A percentile compares a stretch with the other conserved stretches of the same genome.
Evolutionary conservation across 2,113 vertebrate genomes (phyloP).

Genomic region (Hippocampus guttulatus): DNA sequence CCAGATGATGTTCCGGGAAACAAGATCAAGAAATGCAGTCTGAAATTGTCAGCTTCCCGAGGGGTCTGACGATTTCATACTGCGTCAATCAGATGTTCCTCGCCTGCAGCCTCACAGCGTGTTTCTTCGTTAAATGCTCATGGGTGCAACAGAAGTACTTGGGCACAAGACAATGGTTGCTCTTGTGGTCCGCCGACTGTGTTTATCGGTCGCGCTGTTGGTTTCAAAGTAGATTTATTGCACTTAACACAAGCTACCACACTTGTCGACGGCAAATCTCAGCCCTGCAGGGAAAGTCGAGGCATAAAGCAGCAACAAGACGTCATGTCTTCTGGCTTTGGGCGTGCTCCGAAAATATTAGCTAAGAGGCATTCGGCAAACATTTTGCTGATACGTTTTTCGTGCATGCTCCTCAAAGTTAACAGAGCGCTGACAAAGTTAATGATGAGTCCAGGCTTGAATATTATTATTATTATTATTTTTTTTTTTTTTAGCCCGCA

Average conservation of each 20-base stretch:
- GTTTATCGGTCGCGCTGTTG: constrained; percentile 16
- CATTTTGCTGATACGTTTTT: constrained; percentile 34
- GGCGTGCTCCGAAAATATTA: constrained; percentile 15
- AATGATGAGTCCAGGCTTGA: constrained; percentile 54
- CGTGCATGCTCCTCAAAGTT: constrained; percentile 15
- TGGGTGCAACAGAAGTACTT: neutral
- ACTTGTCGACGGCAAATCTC: constrained; percentile 25
- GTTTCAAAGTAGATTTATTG: constrained; percentile 32
- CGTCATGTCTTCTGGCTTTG: constrained; percentile 40
- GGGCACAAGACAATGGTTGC: constrained; percentile 1
- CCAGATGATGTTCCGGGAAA: neutral
- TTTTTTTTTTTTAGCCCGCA: constrained; percentile 38
- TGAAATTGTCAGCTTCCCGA: neutral
- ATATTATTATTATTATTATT: no score
- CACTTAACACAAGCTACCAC: constrained; percentile 22
- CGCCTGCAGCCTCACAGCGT: neutral
- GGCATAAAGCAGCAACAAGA: constrained; percentile 37
- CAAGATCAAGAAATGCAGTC: no score
- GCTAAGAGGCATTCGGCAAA: constrained; percentile 39
- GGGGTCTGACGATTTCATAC: neutral
- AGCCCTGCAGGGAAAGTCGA: constrained; percentile 10
- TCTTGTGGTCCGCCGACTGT: constrained; percentile 5
- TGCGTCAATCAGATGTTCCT: neutral
- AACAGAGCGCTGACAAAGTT: constrained; percentile 42
- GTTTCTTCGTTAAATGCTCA: constrained; percentile 16